phyloP scores from a whole-genome alignment of 2,888 invertebrate species.

The Acleris holmiana region DNA sequence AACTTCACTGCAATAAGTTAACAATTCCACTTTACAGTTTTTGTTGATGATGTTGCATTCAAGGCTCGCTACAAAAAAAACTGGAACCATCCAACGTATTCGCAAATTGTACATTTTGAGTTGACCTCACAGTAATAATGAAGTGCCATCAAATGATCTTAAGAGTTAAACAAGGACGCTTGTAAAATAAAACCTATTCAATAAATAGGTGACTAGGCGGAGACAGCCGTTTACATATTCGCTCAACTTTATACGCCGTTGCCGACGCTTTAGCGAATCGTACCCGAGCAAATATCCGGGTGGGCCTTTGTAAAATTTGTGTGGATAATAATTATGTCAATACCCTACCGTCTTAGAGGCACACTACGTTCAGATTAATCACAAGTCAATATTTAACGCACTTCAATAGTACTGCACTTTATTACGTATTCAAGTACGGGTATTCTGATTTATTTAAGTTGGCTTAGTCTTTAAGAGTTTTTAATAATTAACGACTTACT shows the following conservation, averaged over 20 bases:
- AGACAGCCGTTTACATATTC: constrained; percentile 10
- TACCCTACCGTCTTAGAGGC: constrained; percentile 3
- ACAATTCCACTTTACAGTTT: too few relatives aligned
- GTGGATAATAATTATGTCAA: constrained; percentile 24
- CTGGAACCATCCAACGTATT: not conserved
- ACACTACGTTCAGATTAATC: constrained; percentile 15
- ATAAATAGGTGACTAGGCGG: constrained; percentile 9
- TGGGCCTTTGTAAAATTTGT: constrained; percentile 21
- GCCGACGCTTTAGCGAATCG: constrained; percentile 32
- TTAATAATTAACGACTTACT: constrained; percentile 18
- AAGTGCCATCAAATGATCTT: constrained; percentile 3
- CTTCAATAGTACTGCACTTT: constrained; percentile 22
- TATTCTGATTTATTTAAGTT: constrained; percentile 6
- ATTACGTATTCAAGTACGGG: constrained; percentile 32
- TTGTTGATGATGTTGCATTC: too few relatives aligned
- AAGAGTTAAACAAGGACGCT: constrained; percentile 23
- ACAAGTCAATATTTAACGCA: constrained; percentile 27
- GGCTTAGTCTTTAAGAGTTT: constrained; percentile 23
- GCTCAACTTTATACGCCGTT: constrained; percentile 13
- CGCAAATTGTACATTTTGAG: not conserved
- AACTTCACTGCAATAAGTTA: too few relatives aligned
- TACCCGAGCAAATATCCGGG: constrained; percentile 35
- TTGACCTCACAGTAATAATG: constrained; percentile 7
- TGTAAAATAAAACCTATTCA: constrained; percentile 1
- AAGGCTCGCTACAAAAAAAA: too few relatives aligned